Percentiles rank a stretch among this genome's conserved stretches.
Evolutionary conservation across 2,113 vertebrate genomes (phyloP).

Genomic region (Setophaga coronata): DNA sequence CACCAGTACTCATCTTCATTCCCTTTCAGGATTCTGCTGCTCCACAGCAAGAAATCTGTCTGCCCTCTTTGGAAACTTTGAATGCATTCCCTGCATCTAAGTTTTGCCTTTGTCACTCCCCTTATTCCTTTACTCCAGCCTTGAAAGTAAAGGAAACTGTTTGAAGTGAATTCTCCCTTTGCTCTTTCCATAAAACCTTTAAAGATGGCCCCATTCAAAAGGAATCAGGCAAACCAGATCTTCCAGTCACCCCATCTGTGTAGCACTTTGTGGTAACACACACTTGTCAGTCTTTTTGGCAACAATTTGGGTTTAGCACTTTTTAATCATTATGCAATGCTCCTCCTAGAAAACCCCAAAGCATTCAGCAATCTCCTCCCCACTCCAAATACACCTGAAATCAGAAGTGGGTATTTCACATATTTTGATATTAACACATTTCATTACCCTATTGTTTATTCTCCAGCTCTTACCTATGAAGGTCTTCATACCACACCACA

Average conservation of each 20-base stretch:
- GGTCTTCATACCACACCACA: background rate
- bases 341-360: background rate
- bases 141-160: background rate
- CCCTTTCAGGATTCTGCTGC: background rate
- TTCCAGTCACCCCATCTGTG: background rate
- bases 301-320: background rate
- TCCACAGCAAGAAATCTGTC: background rate
- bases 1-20: background rate
- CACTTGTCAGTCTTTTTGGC: background rate
- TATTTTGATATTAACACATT: background rate
- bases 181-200: background rate
- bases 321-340: background rate
- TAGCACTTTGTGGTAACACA: background rate
- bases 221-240: background rate
- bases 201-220: background rate
- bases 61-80: background rate
- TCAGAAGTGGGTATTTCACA: background rate
- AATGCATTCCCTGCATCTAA: accelerated
- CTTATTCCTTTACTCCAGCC: background rate
- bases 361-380: background rate
- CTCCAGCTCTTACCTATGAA: background rate
- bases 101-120: background rate
- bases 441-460: background rate
- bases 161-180: background rate
- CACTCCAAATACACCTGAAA: background rate